Conservation (phyloP, 2,113 vertebrate genomes). For the Daphoenositta chrysoptera region DNA sequence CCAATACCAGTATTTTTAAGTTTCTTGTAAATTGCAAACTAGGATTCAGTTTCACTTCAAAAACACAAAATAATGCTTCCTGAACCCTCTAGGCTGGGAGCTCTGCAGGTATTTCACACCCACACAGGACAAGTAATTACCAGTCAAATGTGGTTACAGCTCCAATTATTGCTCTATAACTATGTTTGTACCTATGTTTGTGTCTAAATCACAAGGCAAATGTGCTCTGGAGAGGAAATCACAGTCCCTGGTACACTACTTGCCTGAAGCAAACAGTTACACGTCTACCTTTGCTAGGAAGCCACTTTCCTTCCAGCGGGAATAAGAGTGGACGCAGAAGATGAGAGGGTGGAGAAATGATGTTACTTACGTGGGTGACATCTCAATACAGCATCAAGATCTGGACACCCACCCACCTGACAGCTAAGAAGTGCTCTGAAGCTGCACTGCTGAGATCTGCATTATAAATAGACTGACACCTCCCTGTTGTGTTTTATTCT, state of each 20-base stretch:
- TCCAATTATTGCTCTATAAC: neutral
- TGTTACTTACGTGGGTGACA: neutral
- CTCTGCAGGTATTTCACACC: neutral
- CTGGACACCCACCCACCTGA: neutral
- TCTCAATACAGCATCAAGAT: neutral
- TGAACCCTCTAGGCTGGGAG: neutral
- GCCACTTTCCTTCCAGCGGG: neutral
- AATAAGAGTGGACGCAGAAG: neutral
- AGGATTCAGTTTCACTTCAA: neutral
- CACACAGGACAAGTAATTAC: neutral
- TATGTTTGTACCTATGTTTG: neutral
- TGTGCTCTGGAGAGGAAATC: neutral
- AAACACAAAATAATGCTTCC: neutral
- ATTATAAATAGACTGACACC: neutral
- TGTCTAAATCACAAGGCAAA: neutral
- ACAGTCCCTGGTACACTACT: neutral
- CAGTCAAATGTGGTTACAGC: neutral
- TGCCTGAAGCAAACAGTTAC: neutral
- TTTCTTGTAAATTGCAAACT: neutral
- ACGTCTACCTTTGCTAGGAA: neutral
- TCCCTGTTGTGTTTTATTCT: neutral
- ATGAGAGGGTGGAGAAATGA: neutral
- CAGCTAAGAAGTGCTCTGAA: neutral
- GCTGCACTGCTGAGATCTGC: neutral
- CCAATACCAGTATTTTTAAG: neutral